Evolutionary conservation across 2,888 invertebrate species (phyloP).

Genomic region (Ophion ventricosus): DNA sequence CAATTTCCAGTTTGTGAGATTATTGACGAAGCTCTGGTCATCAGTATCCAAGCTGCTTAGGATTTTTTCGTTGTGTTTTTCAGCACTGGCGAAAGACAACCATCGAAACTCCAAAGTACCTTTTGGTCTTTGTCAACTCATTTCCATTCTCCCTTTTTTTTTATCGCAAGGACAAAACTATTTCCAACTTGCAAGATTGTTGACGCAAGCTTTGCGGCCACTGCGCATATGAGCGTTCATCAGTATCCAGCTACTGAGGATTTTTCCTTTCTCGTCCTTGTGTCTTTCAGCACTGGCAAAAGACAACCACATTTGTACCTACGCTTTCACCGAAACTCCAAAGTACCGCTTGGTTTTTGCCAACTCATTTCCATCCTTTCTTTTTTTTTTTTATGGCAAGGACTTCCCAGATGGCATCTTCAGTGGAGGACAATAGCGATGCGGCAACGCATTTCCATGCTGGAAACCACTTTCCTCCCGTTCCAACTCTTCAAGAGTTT

Average conservation of each 20-base stretch:
- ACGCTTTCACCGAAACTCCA: neutral
- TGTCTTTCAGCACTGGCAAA: no score
- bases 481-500: constrained; percentile 30
- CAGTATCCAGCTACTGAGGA: neutral
- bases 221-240: no score
- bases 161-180: neutral
- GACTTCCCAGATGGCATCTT: neutral
- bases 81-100: neutral
- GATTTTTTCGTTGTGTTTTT: neutral
- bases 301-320: neutral
- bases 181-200: no score
- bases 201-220: no score
- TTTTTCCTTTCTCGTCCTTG: no score
- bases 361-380: neutral
- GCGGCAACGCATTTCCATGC: neutral
- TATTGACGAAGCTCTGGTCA: neutral
- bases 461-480: constrained; percentile 13
- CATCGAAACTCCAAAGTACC: neutral
- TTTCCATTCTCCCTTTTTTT: neutral
- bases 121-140: neutral
- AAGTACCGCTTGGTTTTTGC: neutral
- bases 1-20: neutral
- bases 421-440: neutral
- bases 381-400: neutral
- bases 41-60: neutral